A percentile compares a stretch with the other conserved stretches of the same genome.
Conservation (phyloP, 2,888 invertebrate species). For the Hypolimnas misippus region DNA sequence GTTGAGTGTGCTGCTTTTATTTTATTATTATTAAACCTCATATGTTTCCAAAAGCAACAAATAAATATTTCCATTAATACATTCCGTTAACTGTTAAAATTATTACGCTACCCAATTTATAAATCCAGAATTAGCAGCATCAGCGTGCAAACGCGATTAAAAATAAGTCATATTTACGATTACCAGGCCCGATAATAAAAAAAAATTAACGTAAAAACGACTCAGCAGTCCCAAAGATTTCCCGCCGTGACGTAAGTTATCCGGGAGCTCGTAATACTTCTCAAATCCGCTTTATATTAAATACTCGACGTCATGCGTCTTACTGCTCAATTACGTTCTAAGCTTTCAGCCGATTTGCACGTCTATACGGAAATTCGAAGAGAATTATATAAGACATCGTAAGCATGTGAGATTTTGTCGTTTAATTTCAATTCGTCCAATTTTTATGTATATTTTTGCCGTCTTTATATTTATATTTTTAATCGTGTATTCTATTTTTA, state of each 20-base stretch:
- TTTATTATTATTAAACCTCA: too few relatives aligned
- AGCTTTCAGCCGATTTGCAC: constrained; percentile 33
- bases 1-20: too few relatives aligned
- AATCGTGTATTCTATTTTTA: not conserved
- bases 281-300: constrained; percentile 38
- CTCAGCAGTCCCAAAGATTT: not conserved
- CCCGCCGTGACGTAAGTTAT: not conserved
- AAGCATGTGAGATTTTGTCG: constrained; percentile 16
- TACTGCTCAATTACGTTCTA: constrained; percentile 37
- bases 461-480: not conserved
- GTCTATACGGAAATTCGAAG: constrained; percentile 12
- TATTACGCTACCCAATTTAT: too few relatives aligned
- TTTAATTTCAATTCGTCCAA: constrained; percentile 10
- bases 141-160: too few relatives aligned
- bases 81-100: too few relatives aligned
- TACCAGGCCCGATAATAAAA: not conserved
- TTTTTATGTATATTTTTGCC: not conserved
- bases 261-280: constrained; percentile 6
- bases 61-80: too few relatives aligned
- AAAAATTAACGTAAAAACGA: not conserved
- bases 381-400: constrained; percentile 10
- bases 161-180: not conserved
- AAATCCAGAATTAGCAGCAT: too few relatives aligned
- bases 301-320: constrained; percentile 33
- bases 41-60: too few relatives aligned